Base-by-base conservation (phyloP, 2,888 invertebrate species). In the Dryobotodes eremita region DNA sequence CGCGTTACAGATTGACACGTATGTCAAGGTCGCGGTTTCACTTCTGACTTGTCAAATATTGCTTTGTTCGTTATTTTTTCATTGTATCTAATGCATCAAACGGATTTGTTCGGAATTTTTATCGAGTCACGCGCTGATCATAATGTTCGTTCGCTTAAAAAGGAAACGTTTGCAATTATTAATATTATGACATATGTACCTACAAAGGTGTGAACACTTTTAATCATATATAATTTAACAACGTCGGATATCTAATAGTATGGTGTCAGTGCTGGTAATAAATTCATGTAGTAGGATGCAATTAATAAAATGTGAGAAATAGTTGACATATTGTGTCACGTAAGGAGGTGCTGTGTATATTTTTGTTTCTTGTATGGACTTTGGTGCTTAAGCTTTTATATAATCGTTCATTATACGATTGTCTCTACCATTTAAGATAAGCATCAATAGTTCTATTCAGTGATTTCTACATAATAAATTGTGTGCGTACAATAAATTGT, bases 271-370 rank as follows among this genome's bases (percentile, higher is more conserved):
- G 86, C 83, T 71, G 75, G 80, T 91, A 90, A 91, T 92, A 89
- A 90, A 93, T 92, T 92, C 88, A 92, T 87, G 66, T 86, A 84
- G 85, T 88, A 88, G 86, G 85, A 87, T 89, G 88, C 90, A 91
- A 94, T 94, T 92, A 92, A 93, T 94, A 93, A 94, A 93, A 94
- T 94, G 95, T 95, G 95, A 94, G 95, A 96, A 95, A 94, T 94
- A 92, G 88, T 91, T 95, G 94, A 94, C 95, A 96, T 95, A 95
- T 94, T 92, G 87, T 90, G 86, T 89, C 90, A 79, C 84, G 82
- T 91, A 92, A 88, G 90, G 89, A 82, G 86, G 88, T 75, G 69
- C 81, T 85, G 89, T 86, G 88, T 91, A 90, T 86, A 89, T 90
- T 92, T 92, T 91, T 88, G 83, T 89, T 84, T 76, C 86, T 61